Conservation (phyloP, 2,888 invertebrate species). For the Rhingia rostrata region DNA sequence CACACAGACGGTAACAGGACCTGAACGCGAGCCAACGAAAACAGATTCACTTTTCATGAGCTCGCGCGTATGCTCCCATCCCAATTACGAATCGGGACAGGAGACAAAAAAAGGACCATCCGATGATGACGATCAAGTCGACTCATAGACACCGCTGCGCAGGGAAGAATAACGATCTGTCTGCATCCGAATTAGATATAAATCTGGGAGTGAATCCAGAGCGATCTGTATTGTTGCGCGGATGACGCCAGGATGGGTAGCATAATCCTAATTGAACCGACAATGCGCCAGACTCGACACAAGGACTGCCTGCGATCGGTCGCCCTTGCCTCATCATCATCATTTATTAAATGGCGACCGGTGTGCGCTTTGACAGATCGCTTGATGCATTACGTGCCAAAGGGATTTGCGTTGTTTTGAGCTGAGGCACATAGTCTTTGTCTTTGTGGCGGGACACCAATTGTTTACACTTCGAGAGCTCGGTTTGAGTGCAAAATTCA, state of each 20-base stretch:
- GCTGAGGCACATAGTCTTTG: constrained; percentile 59
- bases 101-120: not conserved
- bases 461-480: constrained; percentile 59
- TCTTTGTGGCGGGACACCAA: constrained; percentile 53
- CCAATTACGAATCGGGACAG: constrained; percentile 51
- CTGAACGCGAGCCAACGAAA: constrained; percentile 8
- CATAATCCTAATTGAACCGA: constrained; percentile 72
- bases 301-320: constrained; percentile 54
- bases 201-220: constrained; percentile 65
- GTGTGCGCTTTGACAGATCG: constrained; percentile 63
- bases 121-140: not conserved
- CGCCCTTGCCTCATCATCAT: constrained; percentile 55
- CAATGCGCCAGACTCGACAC: constrained; percentile 61
- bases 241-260: constrained; percentile 62
- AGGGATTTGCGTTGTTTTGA: constrained; percentile 61
- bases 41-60: constrained; percentile 71
- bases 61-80: not conserved
- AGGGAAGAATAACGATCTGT: constrained; percentile 64
- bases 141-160: constrained; percentile 48
- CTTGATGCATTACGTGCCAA: constrained; percentile 74
- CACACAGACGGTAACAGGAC: constrained; percentile 8
- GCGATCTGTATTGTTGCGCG: constrained; percentile 64
- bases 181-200: constrained; percentile 68
- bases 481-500: constrained; percentile 52
- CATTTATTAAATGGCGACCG: constrained; percentile 62